Evolutionary conservation across 2,888 invertebrate genomes (phyloP), one percentile per base, ranked within the genome.

Genomic region (Thymelicus sylvestris): DNA sequence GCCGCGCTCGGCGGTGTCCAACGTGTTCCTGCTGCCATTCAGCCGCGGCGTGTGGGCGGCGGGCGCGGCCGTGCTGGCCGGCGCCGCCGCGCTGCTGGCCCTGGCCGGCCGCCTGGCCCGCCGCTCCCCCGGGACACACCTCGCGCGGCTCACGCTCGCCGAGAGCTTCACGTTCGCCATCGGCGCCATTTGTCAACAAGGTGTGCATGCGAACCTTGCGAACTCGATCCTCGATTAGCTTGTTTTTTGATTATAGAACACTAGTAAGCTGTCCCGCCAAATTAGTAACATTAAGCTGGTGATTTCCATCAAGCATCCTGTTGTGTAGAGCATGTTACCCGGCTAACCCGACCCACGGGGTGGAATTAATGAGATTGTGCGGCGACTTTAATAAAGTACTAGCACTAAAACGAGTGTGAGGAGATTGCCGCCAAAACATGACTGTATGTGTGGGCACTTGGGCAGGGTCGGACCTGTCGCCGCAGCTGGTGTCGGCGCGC

Each of bases 151-250:
- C 24, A 83, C 88, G 1, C 69, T 83, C 44, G 80, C 89, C 0
- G 95, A 95, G 72, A 86, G 93, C 15, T 76, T 94, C 47, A 92
- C 95, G 0, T 95, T 95, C 68, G 91, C 94, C 0, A 84, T 95
- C 71, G 95, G 95, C 4, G 92, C 95, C 6, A 86, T 95, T 74
- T 95, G 95, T 71, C 95, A 95, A 79, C 95, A 95, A 89, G 95
- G 95, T 92, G 12, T 41, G 57, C 31, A 2, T 10, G 19, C 31
- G 5, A 5, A 5, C 3, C 1, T 31, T 31, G 31, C 31, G 31
- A 3, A 31, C 31, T 31, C 31, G 31, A 31, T 31, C 31, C 31
- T 31, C 31, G 31, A 31, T 31, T 31, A 31, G 4, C 31, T 31
- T 31, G 31, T 3, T 31, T 31, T 24, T n/a, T n/a, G n/a, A n/a